Evolutionary conservation across 2,888 invertebrate genomes (phyloP).

Genomic region (Podotricha telesiphe): DNA sequence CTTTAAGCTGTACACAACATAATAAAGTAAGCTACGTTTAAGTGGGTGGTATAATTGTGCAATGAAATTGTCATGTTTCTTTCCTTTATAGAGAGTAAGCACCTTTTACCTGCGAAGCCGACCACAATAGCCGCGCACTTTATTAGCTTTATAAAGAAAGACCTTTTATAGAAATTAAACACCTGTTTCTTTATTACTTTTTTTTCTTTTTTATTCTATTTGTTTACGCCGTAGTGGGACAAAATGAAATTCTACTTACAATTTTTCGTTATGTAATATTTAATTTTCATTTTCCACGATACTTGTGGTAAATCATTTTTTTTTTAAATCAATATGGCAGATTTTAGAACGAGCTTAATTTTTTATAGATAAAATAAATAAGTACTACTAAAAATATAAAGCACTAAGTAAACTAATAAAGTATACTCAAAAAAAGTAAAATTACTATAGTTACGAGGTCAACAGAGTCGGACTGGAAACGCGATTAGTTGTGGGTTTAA

Average conservation of each 20-base stretch:
- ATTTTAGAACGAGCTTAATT: too few relatives aligned
- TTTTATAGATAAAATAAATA: too few relatives aligned
- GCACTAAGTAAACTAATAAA: too few relatives aligned
- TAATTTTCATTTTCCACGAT: background rate
- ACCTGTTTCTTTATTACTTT: background rate
- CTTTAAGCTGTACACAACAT: background rate
- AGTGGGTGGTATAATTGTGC: constrained; percentile 12
- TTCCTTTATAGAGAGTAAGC: constrained; percentile 24
- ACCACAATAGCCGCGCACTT: constrained; percentile 32
- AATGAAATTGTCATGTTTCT: constrained; percentile 36
- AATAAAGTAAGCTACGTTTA: background rate
- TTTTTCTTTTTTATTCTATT: constrained; percentile 2
- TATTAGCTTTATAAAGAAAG: constrained; percentile 26
- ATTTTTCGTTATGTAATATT: background rate
- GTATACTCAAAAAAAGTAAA: too few relatives aligned
- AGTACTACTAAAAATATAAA: too few relatives aligned
- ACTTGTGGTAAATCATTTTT: too few relatives aligned
- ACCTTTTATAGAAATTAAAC: constrained; percentile 16
- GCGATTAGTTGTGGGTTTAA: too few relatives aligned
- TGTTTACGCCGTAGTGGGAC: background rate
- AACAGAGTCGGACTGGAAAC: too few relatives aligned
- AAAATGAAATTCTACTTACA: background rate
- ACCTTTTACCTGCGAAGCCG: constrained; percentile 26
- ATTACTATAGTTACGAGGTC: too few relatives aligned
- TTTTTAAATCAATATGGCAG: too few relatives aligned